Percentiles rank a stretch among this genome's conserved stretches.
Evolutionary conservation across 2,888 invertebrate species (phyloP).

Genomic region (Druceiella hillmani): DNA sequence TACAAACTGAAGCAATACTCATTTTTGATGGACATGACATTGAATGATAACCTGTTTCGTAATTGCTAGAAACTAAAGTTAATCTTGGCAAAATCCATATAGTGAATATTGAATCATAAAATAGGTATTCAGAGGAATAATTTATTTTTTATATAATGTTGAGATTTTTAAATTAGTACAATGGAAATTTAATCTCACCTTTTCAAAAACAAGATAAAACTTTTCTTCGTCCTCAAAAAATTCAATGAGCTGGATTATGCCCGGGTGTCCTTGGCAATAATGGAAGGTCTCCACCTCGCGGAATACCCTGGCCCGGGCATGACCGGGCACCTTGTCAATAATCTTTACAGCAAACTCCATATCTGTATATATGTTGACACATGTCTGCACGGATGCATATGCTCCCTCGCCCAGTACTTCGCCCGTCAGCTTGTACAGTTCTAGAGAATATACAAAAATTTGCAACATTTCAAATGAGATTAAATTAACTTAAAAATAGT

Average conservation of each 20-base stretch:
- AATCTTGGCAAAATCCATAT: no score
- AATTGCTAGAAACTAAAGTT: no score
- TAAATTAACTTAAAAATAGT: no score
- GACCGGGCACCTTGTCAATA: slow-evolving; percentile 92
- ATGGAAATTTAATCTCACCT: slow-evolving; percentile 47
- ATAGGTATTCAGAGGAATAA: no score
- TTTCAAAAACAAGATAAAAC: slow-evolving; percentile 98
- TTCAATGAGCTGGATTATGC: slow-evolving; percentile 96
- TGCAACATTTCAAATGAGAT: no score
- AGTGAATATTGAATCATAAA: no score
- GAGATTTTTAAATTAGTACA: no score
- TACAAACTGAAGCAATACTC: no score
- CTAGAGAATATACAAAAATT: no score
- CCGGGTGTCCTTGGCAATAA: slow-evolving; percentile 95
- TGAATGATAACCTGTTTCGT: no score
- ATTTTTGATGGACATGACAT: no score
- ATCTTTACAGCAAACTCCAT: slow-evolving; percentile 97
- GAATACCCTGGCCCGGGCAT: slow-evolving; percentile 91
- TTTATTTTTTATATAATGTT: no score
- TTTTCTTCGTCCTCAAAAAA: slow-evolving; percentile 96
- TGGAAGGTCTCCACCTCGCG: slow-evolving; percentile 99
- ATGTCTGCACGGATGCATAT: slow-evolving; percentile 93
- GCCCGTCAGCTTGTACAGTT: slow-evolving; percentile 91
- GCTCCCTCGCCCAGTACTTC: slow-evolving; percentile 96
- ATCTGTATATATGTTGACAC: slow-evolving; percentile 85